A percentile compares a stretch with the other conserved stretches of the same genome.
Evolutionary conservation across 2,113 vertebrate species (phyloP).

Genomic region (Eulemur macaco): DNA sequence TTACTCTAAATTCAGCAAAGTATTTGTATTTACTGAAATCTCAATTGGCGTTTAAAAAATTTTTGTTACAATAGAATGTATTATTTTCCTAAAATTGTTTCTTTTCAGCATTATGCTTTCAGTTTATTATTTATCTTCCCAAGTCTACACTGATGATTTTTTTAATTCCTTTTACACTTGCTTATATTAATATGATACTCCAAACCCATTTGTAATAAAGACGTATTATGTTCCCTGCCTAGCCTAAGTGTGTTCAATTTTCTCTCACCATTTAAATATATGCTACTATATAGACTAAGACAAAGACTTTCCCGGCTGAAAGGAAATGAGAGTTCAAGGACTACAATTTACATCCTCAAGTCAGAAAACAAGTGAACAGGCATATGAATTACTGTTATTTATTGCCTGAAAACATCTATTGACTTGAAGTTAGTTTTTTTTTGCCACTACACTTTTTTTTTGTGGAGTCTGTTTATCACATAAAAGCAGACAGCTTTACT

Average conservation of each 20-base stretch:
- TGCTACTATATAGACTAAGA: no score
- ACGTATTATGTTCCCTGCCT: background rate
- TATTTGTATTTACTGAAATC: conserved; percentile 5
- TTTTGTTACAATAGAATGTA: background rate
- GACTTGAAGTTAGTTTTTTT: background rate
- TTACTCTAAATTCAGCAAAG: conserved; percentile 51
- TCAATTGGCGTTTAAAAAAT: background rate
- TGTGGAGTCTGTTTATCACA: background rate
- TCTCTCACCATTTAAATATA: background rate
- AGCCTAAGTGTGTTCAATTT: background rate
- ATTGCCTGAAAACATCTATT: background rate
- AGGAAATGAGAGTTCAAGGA: background rate
- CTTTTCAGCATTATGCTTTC: background rate
- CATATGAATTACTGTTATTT: background rate
- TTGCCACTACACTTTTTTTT: background rate
- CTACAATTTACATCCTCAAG: background rate
- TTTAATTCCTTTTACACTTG: background rate
- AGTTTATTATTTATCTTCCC: background rate
- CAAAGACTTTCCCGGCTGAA: background rate
- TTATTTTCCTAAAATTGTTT: background rate
- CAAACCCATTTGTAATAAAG: background rate
- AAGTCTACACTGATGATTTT: background rate
- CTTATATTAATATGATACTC: background rate
- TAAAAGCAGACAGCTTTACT: background rate
- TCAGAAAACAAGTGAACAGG: background rate